Evolutionary conservation across 2,113 vertebrate genomes (phyloP).

Genomic region (Phainopepla nitens): DNA sequence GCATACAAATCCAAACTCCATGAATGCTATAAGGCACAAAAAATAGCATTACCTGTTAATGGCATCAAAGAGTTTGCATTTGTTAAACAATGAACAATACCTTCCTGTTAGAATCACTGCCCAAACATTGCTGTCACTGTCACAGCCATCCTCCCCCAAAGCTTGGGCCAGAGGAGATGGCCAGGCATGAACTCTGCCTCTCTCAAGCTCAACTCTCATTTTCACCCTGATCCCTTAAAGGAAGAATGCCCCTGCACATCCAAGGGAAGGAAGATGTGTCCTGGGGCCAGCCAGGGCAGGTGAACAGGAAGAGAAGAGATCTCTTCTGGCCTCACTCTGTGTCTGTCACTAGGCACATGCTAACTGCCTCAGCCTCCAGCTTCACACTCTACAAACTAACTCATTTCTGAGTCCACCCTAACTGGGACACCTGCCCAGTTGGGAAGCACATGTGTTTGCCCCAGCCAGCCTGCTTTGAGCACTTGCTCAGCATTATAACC

Average conservation of each 20-base stretch:
- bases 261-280: background rate
- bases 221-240: background rate
- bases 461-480: background rate
- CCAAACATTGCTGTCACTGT: background rate
- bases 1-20: background rate
- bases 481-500: background rate
- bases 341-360: fast-evolving
- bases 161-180: background rate
- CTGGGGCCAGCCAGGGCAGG: background rate
- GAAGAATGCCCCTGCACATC: background rate
- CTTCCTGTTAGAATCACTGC: background rate
- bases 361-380: background rate
- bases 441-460: background rate
- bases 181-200: background rate
- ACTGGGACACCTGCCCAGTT: background rate
- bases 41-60: background rate
- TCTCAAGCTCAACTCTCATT: background rate
- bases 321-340: background rate
- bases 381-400: background rate
- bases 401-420: background rate
- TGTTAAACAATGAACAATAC: background rate
- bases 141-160: background rate
- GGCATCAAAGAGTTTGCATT: background rate
- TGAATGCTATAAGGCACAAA: background rate
- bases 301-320: background rate